Evolutionary conservation across 2,888 invertebrate species (phyloP).

Genomic region (Phyllotreta striolata): DNA sequence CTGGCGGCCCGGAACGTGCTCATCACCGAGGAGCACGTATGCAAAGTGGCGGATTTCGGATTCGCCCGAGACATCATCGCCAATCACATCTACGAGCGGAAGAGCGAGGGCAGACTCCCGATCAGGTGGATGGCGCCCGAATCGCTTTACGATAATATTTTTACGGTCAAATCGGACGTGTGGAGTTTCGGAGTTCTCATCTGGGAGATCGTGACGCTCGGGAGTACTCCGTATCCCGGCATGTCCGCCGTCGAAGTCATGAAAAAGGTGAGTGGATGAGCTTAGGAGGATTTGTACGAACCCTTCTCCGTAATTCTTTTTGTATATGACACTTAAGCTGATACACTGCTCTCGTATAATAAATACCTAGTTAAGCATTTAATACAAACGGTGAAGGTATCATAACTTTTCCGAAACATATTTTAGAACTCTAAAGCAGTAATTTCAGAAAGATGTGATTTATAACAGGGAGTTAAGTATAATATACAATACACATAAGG

Average conservation of each 20-base stretch:
- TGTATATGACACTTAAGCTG: too few relatives aligned
- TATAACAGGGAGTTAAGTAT: too few relatives aligned
- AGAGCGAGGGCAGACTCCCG: constrained; percentile 76
- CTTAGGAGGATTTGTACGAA: neutral
- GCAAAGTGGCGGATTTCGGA: constrained; percentile 94
- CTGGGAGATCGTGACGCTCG: constrained; percentile 96
- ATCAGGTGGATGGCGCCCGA: constrained; percentile 96
- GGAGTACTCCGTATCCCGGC: constrained; percentile 95
- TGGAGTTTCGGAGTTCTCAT: constrained; percentile 96
- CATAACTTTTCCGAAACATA: too few relatives aligned
- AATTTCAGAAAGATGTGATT: too few relatives aligned
- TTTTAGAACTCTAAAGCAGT: too few relatives aligned
- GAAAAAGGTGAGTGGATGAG: constrained; percentile 72
- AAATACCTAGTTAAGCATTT: too few relatives aligned
- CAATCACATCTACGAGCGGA: constrained; percentile 87
- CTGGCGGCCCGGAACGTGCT: constrained; percentile 89
- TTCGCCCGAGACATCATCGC: constrained; percentile 89
- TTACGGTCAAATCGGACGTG: constrained; percentile 92
- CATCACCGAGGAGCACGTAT: constrained; percentile 85
- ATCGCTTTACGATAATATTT: constrained; percentile 92
- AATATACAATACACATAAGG: too few relatives aligned
- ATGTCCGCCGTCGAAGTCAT: constrained; percentile 91
- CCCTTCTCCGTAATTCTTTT: too few relatives aligned
- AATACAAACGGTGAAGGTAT: too few relatives aligned
- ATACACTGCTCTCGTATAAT: too few relatives aligned